These are phyloP conservation scores for Aleiodes alternator DNA, from an alignment of 2,888 invertebrate species.

Conservation along the genomic window DNA sequence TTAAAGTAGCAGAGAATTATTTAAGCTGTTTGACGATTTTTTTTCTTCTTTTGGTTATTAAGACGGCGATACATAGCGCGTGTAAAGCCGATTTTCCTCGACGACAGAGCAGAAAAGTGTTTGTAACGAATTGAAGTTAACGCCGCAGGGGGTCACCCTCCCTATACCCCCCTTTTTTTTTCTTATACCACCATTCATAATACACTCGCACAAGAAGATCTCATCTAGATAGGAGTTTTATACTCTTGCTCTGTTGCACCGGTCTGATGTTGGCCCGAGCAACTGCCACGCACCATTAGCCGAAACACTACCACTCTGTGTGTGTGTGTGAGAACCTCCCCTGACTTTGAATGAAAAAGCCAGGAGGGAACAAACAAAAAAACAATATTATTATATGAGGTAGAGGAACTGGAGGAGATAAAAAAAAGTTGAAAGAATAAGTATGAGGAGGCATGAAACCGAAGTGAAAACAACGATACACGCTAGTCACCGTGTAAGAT, in stretches of 20 bases:
- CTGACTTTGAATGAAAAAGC: slow-evolving; percentile 10
- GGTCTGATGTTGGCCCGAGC: slow-evolving; percentile 48
- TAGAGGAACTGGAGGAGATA: slow-evolving; percentile 18
- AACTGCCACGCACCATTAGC: slow-evolving; percentile 69
- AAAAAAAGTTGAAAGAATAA: slow-evolving; percentile 52
- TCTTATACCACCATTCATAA: slow-evolving; percentile 45
- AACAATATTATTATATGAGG: slow-evolving; percentile 44
- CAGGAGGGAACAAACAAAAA: slow-evolving; percentile 41
- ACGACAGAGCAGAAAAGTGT: slow-evolving; percentile 61
- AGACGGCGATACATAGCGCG: slow-evolving; percentile 12
- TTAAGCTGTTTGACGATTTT: not conserved
- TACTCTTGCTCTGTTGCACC: slow-evolving; percentile 66
- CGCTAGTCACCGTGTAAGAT: slow-evolving; percentile 52
- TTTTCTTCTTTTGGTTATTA: not conserved
- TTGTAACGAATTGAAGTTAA: slow-evolving; percentile 67
- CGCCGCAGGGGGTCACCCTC: slow-evolving; percentile 42
- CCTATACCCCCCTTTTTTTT: slow-evolving; percentile 30
- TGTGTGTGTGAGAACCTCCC: slow-evolving; percentile 40
- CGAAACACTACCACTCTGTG: slow-evolving; percentile 50
- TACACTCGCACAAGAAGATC: slow-evolving; percentile 69
- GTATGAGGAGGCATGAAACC: slow-evolving; percentile 38
- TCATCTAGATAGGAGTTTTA: slow-evolving; percentile 72
- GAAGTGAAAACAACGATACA: slow-evolving; percentile 38
- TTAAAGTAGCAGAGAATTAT: not conserved
- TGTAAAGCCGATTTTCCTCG: slow-evolving; percentile 62